Conservation (phyloP, 1,140 invertebrate genomes). For the Scaptomyza pallida region DNA sequence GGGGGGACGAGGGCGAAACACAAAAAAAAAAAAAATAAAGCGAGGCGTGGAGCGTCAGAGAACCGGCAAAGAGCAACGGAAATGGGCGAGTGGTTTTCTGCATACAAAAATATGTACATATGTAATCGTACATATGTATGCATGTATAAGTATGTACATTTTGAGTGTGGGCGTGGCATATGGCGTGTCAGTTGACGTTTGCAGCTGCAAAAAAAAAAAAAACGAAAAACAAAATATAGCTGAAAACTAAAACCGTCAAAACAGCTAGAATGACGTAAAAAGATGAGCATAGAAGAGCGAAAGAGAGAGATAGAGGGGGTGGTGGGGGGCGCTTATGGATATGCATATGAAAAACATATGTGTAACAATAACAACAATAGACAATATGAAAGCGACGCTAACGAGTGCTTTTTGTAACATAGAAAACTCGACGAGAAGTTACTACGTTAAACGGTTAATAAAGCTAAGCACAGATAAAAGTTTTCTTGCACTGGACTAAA, state of each 20-base stretch:
- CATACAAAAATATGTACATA: conserved; percentile 7
- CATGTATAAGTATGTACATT: conserved; percentile 3
- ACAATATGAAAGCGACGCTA: neutral
- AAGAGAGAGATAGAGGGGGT: too few species aligned
- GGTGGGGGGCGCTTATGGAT: too few species aligned
- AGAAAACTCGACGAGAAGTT: neutral
- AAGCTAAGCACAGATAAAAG: too few species aligned
- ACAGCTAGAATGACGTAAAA: conserved; percentile 10
- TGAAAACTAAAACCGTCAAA: conserved; percentile 28
- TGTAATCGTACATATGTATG: neutral
- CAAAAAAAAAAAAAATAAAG: too few species aligned
- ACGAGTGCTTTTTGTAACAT: too few species aligned
- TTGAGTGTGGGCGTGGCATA: conserved; percentile 43
- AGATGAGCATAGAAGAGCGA: neutral
- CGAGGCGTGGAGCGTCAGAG: neutral
- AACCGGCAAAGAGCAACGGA: conserved; percentile 39
- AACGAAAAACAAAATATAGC: neutral
- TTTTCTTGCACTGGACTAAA: too few species aligned
- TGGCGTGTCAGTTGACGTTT: conserved; percentile 19
- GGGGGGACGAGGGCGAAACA: too few species aligned
- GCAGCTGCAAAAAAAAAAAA: conserved; percentile 22
- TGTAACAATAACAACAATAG: conserved; percentile 15
- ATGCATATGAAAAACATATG: neutral
- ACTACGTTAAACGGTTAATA: neutral
- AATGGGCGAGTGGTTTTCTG: conserved; percentile 34